phyloP scores from a whole-genome alignment of 2,797 vertebrate genomes.

The Gallinago solitaria region DNA sequence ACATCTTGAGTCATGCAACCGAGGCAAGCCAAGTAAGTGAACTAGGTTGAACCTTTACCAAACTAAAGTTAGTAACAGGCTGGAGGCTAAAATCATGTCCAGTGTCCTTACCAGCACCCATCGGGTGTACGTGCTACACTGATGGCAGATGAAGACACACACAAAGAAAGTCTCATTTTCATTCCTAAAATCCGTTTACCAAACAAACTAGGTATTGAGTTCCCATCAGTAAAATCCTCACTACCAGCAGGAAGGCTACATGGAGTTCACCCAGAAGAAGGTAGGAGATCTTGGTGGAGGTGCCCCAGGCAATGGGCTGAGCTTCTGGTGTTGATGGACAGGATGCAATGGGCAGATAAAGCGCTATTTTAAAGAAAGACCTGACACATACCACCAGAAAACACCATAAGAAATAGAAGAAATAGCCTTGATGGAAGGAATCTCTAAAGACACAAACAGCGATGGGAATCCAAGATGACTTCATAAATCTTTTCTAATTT shows the following conservation, averaged over 20 bases:
- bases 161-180: not conserved
- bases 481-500: not conserved
- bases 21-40: conserved; percentile 44
- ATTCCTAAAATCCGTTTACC: conserved; percentile 34
- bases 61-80: conserved; percentile 71
- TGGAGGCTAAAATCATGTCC: conserved; percentile 68
- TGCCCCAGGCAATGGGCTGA: not conserved
- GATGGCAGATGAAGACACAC: conserved; percentile 12
- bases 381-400: not conserved
- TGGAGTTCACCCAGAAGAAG: not conserved
- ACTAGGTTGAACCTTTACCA: conserved; percentile 58
- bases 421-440: not conserved
- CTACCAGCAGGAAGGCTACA: not conserved
- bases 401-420: not conserved
- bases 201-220: not conserved
- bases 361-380: not conserved
- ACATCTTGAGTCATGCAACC: conserved; percentile 34
- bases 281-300: not conserved
- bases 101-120: conserved; percentile 36
- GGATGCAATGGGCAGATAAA: not conserved
- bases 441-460: not conserved
- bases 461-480: not conserved
- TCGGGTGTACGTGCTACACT: conserved; percentile 47
- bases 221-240: not conserved
- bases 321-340: not conserved